These are phyloP conservation scores for Monodelphis domestica DNA, from an alignment of 2,797 vertebrate genomes.

Conservation along the genomic window DNA sequence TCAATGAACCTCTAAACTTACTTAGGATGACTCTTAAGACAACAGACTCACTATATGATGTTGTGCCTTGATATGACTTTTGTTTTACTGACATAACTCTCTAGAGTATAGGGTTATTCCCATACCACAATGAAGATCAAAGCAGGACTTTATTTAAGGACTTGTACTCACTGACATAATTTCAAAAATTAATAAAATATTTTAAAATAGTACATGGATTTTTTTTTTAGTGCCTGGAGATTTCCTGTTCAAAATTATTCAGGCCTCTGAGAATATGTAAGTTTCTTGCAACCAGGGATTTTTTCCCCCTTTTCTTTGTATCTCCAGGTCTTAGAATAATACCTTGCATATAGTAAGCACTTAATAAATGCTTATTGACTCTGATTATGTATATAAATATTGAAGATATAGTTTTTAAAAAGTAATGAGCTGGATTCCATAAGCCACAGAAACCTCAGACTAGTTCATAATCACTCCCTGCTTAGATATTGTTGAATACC, in stretches of 20 bases:
- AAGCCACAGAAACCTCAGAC: background rate
- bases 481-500: background rate
- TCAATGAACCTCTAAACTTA: background rate
- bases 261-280: background rate
- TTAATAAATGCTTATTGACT: background rate
- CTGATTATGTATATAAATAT: background rate
- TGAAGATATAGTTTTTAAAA: background rate
- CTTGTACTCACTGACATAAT: background rate
- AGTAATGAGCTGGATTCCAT: background rate
- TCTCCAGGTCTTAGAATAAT: background rate
- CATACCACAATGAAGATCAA: background rate
- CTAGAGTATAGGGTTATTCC: background rate
- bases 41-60: background rate
- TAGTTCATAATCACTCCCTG: background rate
- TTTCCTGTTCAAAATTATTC: background rate
- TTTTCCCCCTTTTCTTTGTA: background rate
- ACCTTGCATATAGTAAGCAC: background rate
- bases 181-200: background rate
- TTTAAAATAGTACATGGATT: background rate
- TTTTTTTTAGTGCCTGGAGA: background rate
- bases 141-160: background rate
- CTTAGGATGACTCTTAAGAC: background rate
- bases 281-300: background rate
- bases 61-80: background rate
- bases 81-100: background rate